Base-by-base conservation (phyloP, 92 coral and sea anemone species). In the Nematostella vectensis region DNA sequence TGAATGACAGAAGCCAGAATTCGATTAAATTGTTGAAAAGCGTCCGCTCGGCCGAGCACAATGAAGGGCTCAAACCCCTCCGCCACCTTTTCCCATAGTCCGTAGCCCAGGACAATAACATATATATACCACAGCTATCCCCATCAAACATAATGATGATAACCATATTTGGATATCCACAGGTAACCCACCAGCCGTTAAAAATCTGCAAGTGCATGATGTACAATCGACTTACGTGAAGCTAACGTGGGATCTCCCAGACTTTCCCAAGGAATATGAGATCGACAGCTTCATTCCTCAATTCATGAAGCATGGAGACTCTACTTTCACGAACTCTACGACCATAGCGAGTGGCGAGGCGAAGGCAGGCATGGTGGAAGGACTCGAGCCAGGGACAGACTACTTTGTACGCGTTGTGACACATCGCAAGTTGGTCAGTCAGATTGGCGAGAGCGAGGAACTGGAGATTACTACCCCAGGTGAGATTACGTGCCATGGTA, bases 101-200 rank as follows among this genome's bases (percentile, higher is more conserved):
- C n/a, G n/a, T n/a, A n/a, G n/a, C n/a, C n/a, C n/a, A n/a, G n/a
- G n/a, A n/a, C n/a, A n/a, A n/a, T n/a, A n/a, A n/a, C n/a, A n/a
- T n/a, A n/a, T n/a, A n/a, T n/a, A 33, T 15, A 33, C 40, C 40
- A 33, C 40, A 33, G 40, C 40, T 15, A 33, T 6, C 40, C 40
- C 40, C n/a, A n/a, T n/a, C n/a, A n/a, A n/a, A n/a, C n/a, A n/a
- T n/a, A n/a, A n/a, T n/a, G n/a, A n/a, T n/a, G n/a, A n/a, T n/a
- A n/a, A n/a, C n/a, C n/a, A n/a, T n/a, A n/a, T n/a, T n/a, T n/a
- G n/a, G n/a, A n/a, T 57, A 27, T 25, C 17, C 27, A 10, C 48
- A 65, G 71, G 62, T 0, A 17, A 52, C 26, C 74, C 80, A 12
- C 80, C 80, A 9, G 69, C 85, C 8, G 69, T 77, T 1, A 39